phyloP scores from a whole-genome alignment of 2,113 vertebrate genomes.

The Heterotilapia buettikoferi region DNA sequence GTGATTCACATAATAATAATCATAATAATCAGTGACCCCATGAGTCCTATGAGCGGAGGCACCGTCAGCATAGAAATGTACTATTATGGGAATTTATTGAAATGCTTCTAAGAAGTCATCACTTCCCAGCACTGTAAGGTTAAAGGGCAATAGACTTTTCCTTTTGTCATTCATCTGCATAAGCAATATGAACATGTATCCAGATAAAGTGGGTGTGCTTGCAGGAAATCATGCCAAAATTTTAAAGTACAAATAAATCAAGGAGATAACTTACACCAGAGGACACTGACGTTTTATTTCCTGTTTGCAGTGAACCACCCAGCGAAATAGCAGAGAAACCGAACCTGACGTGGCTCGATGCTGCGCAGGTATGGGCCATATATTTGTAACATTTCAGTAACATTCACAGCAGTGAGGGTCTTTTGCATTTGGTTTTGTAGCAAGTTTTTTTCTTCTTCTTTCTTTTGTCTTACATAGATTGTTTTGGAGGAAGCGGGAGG shows the following conservation, averaged over 20 bases:
- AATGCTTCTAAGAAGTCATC: not conserved
- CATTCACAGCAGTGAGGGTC: not conserved
- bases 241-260: not conserved
- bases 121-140: not conserved
- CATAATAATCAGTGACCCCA: not conserved
- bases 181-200: not conserved
- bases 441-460: not conserved
- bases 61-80: not conserved
- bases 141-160: not conserved
- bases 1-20: not conserved
- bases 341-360: constrained; percentile 80
- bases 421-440: not conserved
- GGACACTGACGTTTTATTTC: not conserved
- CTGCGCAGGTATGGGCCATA: constrained; percentile 69
- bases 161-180: not conserved
- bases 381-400: not conserved
- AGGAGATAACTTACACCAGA: not conserved
- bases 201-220: not conserved
- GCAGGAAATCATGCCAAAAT: not conserved
- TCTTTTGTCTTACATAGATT: constrained; percentile 57
- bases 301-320: constrained; percentile 59
- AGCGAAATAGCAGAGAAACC: constrained; percentile 76
- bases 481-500: constrained; percentile 76
- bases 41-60: not conserved
- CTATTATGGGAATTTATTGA: not conserved